phyloP scores from a whole-genome alignment of 2,797 vertebrate genomes.

The Chrysocyon brachyurus region DNA sequence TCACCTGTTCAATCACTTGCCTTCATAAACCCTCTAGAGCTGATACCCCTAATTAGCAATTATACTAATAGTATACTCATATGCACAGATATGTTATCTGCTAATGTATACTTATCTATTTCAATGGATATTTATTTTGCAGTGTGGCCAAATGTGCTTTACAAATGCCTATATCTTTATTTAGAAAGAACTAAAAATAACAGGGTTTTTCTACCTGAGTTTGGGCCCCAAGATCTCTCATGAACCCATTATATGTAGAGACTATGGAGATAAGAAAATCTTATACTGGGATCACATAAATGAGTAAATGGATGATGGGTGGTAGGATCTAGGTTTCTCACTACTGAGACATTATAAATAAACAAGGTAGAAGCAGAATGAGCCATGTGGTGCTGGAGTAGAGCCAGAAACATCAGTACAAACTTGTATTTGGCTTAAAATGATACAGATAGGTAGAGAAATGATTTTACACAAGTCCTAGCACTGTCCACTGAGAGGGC shows the following conservation, averaged over 20 bases:
- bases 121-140: slow-evolving; percentile 63
- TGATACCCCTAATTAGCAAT: slow-evolving; percentile 53
- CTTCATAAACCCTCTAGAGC: slow-evolving; percentile 43
- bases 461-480: not conserved
- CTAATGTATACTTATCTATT: slow-evolving; percentile 35
- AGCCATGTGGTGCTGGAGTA: not conserved
- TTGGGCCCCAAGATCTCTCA: not conserved
- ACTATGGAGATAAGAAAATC: not conserved
- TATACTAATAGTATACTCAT: not conserved
- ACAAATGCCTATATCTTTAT: not conserved
- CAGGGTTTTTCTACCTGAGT: not conserved
- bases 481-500: not conserved
- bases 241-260: not conserved
- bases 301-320: not conserved
- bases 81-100: slow-evolving; percentile 36
- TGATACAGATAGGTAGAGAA: not conserved
- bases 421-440: not conserved
- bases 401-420: not conserved
- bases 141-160: slow-evolving; percentile 39
- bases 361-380: not conserved
- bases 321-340: not conserved
- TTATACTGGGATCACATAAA: not conserved
- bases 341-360: not conserved
- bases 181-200: slow-evolving; percentile 53
- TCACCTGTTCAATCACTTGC: slow-evolving; percentile 39